Base-by-base conservation (phyloP, 2,888 invertebrate species). In the Atethmia centrago region DNA sequence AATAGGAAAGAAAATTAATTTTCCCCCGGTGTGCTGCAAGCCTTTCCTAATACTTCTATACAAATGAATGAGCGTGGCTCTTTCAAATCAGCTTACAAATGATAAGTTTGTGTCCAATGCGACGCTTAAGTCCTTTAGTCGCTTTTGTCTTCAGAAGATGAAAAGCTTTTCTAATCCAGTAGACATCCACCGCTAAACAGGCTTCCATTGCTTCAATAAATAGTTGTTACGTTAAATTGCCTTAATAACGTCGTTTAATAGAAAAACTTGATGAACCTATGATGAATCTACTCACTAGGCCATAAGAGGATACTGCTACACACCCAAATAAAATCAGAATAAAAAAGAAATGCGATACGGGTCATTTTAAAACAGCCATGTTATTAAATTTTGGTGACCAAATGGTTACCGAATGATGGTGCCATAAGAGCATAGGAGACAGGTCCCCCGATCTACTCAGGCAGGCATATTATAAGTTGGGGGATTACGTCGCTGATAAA, bases 81-180 rank as follows among this genome's bases (percentile, higher is more conserved):
- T 71, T 4, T 71, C 59, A 61, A 71, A 62, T 59, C 53, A 36
- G 72, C 72, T 82, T 69, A 78, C 45, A 70, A 70, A 75, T 81
- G 51, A 64, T 42, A 82, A 66, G 21, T 69, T 76, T 53, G 56
- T 66, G 56, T 56, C 40, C 45, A 76, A 66, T 69, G 66, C 51
- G 62, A 53, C 42, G 53, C 10, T 31, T 31, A 19, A 31, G n/a
- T 77, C 28, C 47, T 66, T 25, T 42, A 42, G 40, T 25, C 36
- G 36, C 49, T 77, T 40, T 82, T 63, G 65, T 82, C 40, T 47
- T 55, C 53, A 16, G 14, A 21, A 55, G 31, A 76, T 65, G 51
- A 56, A 59, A 31, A n/a, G 45, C 25, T 56, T 25, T 42, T 25
- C n/a, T 49, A 21, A 55, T 62, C 10, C 25, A 25, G 19, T 8